These are phyloP conservation scores for Cataglyphis hispanica DNA, from an alignment of 1,140 invertebrate species.

Conservation along the genomic window DNA sequence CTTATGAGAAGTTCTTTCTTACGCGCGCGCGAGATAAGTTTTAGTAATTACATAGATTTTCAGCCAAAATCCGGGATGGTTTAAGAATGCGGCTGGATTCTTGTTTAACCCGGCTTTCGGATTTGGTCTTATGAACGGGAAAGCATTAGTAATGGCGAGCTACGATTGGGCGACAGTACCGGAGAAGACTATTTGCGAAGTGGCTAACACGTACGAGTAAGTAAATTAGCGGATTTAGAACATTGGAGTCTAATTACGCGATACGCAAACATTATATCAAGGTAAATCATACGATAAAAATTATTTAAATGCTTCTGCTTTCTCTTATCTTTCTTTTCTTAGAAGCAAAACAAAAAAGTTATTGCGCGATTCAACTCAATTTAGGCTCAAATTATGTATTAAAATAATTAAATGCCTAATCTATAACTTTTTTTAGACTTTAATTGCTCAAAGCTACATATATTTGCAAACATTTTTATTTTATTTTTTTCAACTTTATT, in stretches of 20 bases:
- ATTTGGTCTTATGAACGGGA: slow-evolving; percentile 96
- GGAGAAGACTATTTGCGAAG: slow-evolving; percentile 88
- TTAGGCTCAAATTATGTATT: background rate
- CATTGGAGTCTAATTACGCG: slow-evolving; percentile 1
- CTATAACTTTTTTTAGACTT: background rate
- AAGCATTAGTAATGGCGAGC: slow-evolving; percentile 91
- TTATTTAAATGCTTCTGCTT: slow-evolving; percentile 11
- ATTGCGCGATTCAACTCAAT: background rate
- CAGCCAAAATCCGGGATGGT: slow-evolving; percentile 91
- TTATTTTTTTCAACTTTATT: background rate
- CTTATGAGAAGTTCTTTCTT: background rate
- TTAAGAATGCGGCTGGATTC: slow-evolving; percentile 91
- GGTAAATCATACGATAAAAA: slow-evolving; percentile 18
- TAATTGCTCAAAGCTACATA: background rate
- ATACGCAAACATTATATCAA: background rate
- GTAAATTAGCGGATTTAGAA: slow-evolving; percentile 49
- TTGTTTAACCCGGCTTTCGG: slow-evolving; percentile 94
- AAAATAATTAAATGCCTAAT: background rate
- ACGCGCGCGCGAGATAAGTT: background rate
- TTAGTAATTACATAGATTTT: slow-evolving; percentile 67
- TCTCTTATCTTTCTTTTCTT: too few relatives aligned
- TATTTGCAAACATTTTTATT: background rate
- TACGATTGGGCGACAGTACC: slow-evolving; percentile 94
- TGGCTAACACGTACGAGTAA: slow-evolving; percentile 65
- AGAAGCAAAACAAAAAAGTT: background rate